Evolutionary conservation across 2,888 invertebrate genomes (phyloP).

Genomic region (Rhogogaster chlorosoma): DNA sequence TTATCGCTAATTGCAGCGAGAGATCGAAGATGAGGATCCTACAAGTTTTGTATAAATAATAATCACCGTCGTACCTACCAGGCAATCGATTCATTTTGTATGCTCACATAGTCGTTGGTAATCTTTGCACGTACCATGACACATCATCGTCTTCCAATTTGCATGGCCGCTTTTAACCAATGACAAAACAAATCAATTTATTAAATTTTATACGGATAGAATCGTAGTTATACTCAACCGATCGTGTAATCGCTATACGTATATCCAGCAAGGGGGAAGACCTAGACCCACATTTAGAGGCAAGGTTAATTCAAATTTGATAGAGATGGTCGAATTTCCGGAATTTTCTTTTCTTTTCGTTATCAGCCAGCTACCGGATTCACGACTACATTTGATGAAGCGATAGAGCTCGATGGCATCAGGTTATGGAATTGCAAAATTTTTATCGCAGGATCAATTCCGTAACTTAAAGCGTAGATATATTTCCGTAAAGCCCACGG

Average conservation of each 20-base stretch:
- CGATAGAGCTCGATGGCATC: neutral
- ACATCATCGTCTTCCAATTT: slow-evolving; percentile 27
- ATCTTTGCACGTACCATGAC: slow-evolving; percentile 25
- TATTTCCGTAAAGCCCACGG: slow-evolving; percentile 37
- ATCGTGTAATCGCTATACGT: neutral
- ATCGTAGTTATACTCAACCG: neutral
- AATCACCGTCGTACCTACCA: neutral
- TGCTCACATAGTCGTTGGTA: neutral
- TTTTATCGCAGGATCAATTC: neutral
- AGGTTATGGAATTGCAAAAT: neutral
- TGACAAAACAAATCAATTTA: slow-evolving; percentile 45
- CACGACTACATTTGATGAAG: neutral
- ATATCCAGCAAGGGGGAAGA: neutral
- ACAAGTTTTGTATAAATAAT: slow-evolving; percentile 7
- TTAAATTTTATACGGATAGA: slow-evolving; percentile 1
- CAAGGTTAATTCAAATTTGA: slow-evolving; percentile 4
- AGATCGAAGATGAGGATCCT: neutral
- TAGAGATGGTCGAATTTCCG: neutral
- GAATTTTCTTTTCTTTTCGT: neutral
- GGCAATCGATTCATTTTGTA: slow-evolving; percentile 35
- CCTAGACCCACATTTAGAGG: slow-evolving; percentile 35
- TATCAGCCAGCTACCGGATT: neutral
- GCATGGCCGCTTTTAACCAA: slow-evolving; percentile 25
- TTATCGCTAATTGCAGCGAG: slow-evolving; percentile 2
- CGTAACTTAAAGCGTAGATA: neutral